Conservation (phyloP, 23 tunicate species). For the Corella eumyota region DNA sequence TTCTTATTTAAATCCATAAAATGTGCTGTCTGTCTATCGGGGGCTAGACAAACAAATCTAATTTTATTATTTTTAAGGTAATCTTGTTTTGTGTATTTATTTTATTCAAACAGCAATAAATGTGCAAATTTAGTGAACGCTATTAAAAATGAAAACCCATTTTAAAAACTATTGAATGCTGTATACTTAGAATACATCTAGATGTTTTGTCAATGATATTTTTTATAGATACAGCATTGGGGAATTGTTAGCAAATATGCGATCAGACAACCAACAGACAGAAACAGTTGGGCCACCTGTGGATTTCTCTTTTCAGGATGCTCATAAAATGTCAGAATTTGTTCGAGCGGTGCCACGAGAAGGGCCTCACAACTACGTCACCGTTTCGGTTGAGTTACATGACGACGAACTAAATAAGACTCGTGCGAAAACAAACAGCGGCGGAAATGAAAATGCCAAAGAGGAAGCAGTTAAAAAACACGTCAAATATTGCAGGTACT, state of each 20-base stretch:
- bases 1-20: neutral
- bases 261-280: conserved; percentile 14
- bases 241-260: conserved; percentile 61
- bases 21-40: neutral
- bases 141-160: no score
- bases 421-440: conserved; percentile 25
- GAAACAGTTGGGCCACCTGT: conserved; percentile 61
- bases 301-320: conserved; percentile 73
- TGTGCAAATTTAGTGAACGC: no score
- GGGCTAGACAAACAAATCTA: neutral
- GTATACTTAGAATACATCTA: no score
- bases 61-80: neutral
- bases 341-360: conserved; percentile 42
- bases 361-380: conserved; percentile 57
- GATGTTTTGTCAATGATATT: no score
- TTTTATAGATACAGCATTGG: conserved; percentile 53
- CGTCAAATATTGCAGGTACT: conserved; percentile 53
- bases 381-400: conserved; percentile 34
- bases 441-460: conserved; percentile 5
- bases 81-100: neutral
- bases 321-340: conserved; percentile 60
- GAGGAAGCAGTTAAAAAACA: conserved; percentile 16
- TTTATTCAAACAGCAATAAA: no score
- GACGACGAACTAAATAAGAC: conserved; percentile 6
- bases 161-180: no score